These are phyloP conservation scores for Parnassius glacialis DNA, from an alignment of 2,888 invertebrate species.

Conservation along the genomic window DNA sequence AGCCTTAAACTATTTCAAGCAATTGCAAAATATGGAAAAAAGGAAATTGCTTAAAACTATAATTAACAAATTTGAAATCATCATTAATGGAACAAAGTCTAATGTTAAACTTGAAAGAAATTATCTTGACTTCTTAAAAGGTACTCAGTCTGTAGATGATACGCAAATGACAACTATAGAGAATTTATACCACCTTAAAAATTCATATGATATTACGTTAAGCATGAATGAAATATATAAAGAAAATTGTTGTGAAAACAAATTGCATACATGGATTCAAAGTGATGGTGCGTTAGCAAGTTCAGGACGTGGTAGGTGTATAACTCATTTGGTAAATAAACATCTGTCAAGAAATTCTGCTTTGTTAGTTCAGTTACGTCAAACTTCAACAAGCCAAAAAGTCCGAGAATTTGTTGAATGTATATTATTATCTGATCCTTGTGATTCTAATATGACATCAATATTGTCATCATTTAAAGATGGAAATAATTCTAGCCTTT, in stretches of 20 bases:
- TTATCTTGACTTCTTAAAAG: slow-evolving; percentile 73
- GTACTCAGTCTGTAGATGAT: slow-evolving; percentile 50
- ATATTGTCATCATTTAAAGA: slow-evolving; percentile 53
- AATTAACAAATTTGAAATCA: slow-evolving; percentile 65
- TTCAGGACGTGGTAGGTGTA: slow-evolving; percentile 50
- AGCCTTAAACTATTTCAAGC: slow-evolving; percentile 61
- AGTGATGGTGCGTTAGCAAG: slow-evolving; percentile 42
- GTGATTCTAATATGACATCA: slow-evolving; percentile 36
- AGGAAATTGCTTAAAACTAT: slow-evolving; percentile 54
- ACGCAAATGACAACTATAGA: slow-evolving; percentile 55
- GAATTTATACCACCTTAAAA: slow-evolving; percentile 67
- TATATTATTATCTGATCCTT: slow-evolving; percentile 42
- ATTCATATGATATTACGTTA: slow-evolving; percentile 54
- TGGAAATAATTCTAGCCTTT: slow-evolving; percentile 52
- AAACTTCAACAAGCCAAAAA: slow-evolving; percentile 53
- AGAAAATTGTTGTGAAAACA: slow-evolving; percentile 45
- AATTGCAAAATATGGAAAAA: slow-evolving; percentile 50
- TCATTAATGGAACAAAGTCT: slow-evolving; percentile 46
- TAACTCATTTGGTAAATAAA: slow-evolving; percentile 49
- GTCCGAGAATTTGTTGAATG: slow-evolving; percentile 60
- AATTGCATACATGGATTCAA: slow-evolving; percentile 44
- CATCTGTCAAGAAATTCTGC: slow-evolving; percentile 44
- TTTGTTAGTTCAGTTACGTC: slow-evolving; percentile 50
- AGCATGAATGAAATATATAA: slow-evolving; percentile 56
- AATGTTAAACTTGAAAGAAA: slow-evolving; percentile 58